A percentile compares a stretch with the other conserved stretches of the same genome.
Evolutionary conservation across 2,888 invertebrate species (phyloP).

Genomic region (Onthophagus sagittarius): DNA sequence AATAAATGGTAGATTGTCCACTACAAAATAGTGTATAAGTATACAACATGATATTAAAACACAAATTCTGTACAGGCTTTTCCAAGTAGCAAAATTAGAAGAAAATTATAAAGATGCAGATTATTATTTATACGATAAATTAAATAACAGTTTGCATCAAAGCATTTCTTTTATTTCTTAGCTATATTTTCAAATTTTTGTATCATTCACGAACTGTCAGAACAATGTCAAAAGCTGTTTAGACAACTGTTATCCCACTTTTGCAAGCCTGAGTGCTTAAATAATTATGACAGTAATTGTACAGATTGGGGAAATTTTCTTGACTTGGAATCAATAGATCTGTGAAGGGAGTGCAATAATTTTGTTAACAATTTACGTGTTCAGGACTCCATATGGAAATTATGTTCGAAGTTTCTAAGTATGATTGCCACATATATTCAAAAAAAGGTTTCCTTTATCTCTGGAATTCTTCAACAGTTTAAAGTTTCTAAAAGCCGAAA

Average conservation of each 20-base stretch:
- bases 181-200: conserved; percentile 12
- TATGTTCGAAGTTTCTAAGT: conserved; percentile 14
- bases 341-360: neutral
- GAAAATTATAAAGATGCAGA: too few relatives aligned
- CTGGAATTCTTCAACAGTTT: too few relatives aligned
- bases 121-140: conserved; percentile 13
- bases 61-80: too few relatives aligned
- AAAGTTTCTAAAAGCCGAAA: too few relatives aligned
- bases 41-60: conserved; percentile 20
- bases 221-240: conserved; percentile 3
- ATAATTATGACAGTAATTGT: neutral
- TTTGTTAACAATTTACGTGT: neutral
- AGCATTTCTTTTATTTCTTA: conserved; percentile 8
- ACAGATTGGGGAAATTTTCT: neutral
- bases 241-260: neutral
- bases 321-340: neutral
- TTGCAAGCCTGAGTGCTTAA: neutral
- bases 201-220: conserved; percentile 13
- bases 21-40: conserved; percentile 20
- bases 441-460: conserved; percentile 17
- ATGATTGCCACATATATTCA: conserved; percentile 15
- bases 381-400: neutral
- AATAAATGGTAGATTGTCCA: too few relatives aligned
- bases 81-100: too few relatives aligned
- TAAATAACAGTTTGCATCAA: conserved; percentile 16